These are phyloP conservation scores for Clarias fuscus DNA, from an alignment of 2,797 vertebrate species.

Conservation along the genomic window DNA sequence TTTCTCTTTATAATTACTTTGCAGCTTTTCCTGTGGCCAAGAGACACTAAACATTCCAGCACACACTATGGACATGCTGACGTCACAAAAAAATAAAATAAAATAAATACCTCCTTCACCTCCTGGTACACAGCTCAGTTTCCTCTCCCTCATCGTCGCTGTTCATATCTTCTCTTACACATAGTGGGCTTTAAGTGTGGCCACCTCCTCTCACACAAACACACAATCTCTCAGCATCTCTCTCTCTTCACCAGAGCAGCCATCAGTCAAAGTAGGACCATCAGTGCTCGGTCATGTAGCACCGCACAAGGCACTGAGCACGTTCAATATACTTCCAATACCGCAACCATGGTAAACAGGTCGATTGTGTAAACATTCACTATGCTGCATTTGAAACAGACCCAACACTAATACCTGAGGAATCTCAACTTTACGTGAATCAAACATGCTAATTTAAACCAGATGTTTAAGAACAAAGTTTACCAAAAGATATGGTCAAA, in stretches of 20 bases:
- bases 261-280: not conserved
- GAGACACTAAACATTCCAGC: conserved; percentile 49
- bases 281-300: not conserved
- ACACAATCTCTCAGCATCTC: not conserved
- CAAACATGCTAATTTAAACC: not conserved
- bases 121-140: conserved; percentile 26
- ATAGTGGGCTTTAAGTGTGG: not conserved
- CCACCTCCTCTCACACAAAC: too few relatives aligned
- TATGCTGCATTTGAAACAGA: not conserved
- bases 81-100: conserved; percentile 10
- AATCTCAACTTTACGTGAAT: not conserved
- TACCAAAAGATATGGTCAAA: not conserved
- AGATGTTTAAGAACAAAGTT: not conserved
- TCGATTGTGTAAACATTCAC: too few relatives aligned
- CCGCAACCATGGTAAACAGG: not conserved
- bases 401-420: not conserved
- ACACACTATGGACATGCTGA: conserved; percentile 43
- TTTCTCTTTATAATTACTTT: conserved; percentile 39
- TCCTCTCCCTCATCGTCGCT: conserved; percentile 8
- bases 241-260: not conserved
- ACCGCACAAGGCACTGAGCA: not conserved
- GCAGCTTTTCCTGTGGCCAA: conserved; percentile 36
- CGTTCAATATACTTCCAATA: not conserved
- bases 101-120: conserved; percentile 11
- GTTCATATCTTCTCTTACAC: not conserved